A percentile compares a stretch with the other conserved stretches of the same genome.
Conservation (phyloP, 2,113 vertebrate genomes). For the Cichladusa arquata region DNA sequence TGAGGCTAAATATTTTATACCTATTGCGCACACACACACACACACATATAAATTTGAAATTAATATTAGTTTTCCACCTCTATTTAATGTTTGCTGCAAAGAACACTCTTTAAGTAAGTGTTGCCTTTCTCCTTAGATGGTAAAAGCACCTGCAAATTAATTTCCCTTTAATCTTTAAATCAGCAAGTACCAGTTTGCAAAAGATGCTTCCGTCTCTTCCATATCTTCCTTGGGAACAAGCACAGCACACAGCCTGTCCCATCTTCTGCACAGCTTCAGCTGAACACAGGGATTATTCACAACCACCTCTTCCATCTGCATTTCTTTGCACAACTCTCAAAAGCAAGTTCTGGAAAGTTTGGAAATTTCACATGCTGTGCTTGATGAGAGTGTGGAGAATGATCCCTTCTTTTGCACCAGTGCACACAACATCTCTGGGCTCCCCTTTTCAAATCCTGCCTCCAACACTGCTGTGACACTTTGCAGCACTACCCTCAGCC, state of each 20-base stretch:
- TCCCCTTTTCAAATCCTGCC: neutral
- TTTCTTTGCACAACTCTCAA: neutral
- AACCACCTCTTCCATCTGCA: neutral
- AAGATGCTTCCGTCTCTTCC: neutral
- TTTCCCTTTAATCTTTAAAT: neutral
- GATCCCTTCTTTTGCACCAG: neutral
- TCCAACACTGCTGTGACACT: fast-evolving
- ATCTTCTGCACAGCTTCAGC: neutral
- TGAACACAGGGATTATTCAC: neutral
- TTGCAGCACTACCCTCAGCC: neutral
- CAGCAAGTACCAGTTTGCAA: neutral
- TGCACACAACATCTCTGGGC: neutral
- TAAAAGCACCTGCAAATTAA: neutral
- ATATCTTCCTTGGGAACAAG: neutral
- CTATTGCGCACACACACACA: neutral
- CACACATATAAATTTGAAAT: neutral
- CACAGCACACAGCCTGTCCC: neutral
- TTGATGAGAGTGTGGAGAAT: neutral
- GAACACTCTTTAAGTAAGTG: neutral
- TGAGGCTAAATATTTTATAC: neutral
- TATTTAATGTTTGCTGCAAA: neutral
- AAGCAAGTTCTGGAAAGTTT: neutral
- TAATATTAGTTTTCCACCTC: neutral
- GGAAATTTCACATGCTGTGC: neutral
- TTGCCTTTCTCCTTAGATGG: neutral